Base-by-base conservation (phyloP, 2,113 vertebrate species). In the Ochotona princeps region DNA sequence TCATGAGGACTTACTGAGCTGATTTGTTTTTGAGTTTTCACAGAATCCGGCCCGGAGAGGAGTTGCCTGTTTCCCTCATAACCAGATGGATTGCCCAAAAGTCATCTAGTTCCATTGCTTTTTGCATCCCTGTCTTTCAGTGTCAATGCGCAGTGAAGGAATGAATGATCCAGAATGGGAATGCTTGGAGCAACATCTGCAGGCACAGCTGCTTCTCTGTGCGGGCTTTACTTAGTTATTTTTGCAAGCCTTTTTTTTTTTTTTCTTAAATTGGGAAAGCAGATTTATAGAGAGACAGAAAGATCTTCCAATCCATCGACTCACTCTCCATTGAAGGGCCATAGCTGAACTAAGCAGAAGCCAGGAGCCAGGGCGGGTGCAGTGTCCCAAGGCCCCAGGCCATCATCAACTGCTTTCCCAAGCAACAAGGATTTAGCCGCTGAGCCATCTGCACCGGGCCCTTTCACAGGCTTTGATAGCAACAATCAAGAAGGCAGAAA, bases 61-160 rank as follows among this genome's bases (percentile, higher is more conserved):
- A n/a, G 89, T 47, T 65, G 38, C 70, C 63, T 74, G 26, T 80
- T 75, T 54, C 17, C 23, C 32, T 38, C 32, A 86, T 23, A 15
- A 85, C 54, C 30, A 61, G 5, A 20, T 38, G 61, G 78, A 18
- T 14, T 9, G 1, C 35, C 74, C 49, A 75, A n/a, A 17, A 69
- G 25, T 69, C 69, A 35, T 35, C 47, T 85, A 73, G 20, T 92
- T 26, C 65, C 75, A 17, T 47, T 93, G n/a, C 28, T 79, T 49
- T 95, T 11, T 92, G 60, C 54, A 73, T 74, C 51, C 13, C 60
- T 69, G 44, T 35, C 23, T 83, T 89, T 92, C 63, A 90, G 70
- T 54, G 30, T 51, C 60, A 57, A 17, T 26, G 13, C 6, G 38
- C 38, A 91, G 38, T 69, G 21, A 57, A 72, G 69, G 54, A 88